Evolutionary conservation across 2,113 vertebrate species (phyloP).

Genomic region (Pachycephala philippinensis): DNA sequence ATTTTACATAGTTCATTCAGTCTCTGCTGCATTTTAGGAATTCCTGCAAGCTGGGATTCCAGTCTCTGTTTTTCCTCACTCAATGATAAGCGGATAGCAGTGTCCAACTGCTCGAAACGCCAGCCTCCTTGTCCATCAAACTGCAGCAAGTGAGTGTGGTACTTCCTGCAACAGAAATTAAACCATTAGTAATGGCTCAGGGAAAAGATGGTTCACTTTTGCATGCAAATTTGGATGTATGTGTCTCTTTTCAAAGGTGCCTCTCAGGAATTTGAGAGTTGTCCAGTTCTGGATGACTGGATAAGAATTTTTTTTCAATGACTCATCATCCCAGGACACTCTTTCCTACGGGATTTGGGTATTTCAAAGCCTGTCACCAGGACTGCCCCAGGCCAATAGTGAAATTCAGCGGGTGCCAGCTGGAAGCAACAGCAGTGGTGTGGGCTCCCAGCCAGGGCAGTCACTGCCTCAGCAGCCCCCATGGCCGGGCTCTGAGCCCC

Average conservation of each 20-base stretch:
- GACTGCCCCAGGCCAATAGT: not conserved
- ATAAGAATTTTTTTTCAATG: not conserved
- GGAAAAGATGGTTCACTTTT: not conserved
- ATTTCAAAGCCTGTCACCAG: not conserved
- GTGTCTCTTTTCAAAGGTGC: not conserved
- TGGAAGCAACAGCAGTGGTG: not conserved
- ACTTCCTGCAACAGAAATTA: conserved; percentile 84
- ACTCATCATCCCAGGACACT: not conserved
- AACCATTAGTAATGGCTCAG: conserved; percentile 15
- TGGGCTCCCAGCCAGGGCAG: not conserved
- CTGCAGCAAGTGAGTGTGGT: conserved; percentile 96
- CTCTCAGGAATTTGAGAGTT: not conserved
- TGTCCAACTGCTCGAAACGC: conserved; percentile 95
- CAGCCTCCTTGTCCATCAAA: conserved; percentile 97
- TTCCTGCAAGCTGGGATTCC: conserved; percentile 92
- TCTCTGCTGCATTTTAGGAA: conserved; percentile 96
- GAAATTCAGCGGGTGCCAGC: not conserved
- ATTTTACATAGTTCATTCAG: conserved; percentile 96
- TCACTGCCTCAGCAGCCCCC: not conserved
- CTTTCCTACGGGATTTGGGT: not conserved
- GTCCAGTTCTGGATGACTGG: not conserved
- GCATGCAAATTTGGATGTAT: not conserved
- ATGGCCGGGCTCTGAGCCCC: fast-evolving
- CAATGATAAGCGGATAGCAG: conserved; percentile 89
- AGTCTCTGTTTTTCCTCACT: conserved; percentile 97